These are phyloP conservation scores for Villa cingulata DNA, from an alignment of 2,888 invertebrate genomes.

Conservation along the genomic window DNA sequence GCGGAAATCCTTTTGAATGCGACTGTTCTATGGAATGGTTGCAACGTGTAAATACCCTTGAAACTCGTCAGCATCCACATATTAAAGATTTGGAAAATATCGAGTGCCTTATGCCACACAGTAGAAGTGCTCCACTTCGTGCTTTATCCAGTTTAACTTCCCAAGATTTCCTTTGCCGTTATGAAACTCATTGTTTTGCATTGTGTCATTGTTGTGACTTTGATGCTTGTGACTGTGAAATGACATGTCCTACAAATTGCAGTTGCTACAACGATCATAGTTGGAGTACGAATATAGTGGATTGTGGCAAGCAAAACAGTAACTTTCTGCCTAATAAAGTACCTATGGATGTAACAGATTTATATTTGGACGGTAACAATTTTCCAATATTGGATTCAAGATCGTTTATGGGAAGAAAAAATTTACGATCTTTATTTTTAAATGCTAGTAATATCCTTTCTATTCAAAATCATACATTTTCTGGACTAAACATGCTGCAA, in stretches of 20 bases:
- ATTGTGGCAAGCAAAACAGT: slow-evolving; percentile 56
- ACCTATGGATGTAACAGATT: slow-evolving; percentile 89
- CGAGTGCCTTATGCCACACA: slow-evolving; percentile 74
- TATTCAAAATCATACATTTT: slow-evolving; percentile 82
- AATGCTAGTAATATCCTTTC: slow-evolving; percentile 73
- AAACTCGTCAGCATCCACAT: slow-evolving; percentile 69
- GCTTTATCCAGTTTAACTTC: slow-evolving; percentile 62
- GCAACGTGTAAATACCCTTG: slow-evolving; percentile 76
- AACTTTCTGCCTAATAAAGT: slow-evolving; percentile 52
- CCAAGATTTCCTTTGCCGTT: slow-evolving; percentile 80
- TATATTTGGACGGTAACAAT: slow-evolving; percentile 83
- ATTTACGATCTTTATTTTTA: slow-evolving; percentile 71
- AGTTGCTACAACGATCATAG: slow-evolving; percentile 89
- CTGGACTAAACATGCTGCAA: slow-evolving; percentile 65
- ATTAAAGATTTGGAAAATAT: slow-evolving; percentile 82
- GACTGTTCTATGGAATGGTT: slow-evolving; percentile 95
- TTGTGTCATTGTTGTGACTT: slow-evolving; percentile 93
- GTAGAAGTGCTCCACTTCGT: slow-evolving; percentile 65
- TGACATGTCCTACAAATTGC: slow-evolving; percentile 89
- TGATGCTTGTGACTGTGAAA: slow-evolving; percentile 92
- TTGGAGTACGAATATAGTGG: slow-evolving; percentile 86
- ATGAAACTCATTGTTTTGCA: slow-evolving; percentile 86
- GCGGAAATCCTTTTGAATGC: slow-evolving; percentile 87
- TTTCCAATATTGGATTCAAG: slow-evolving; percentile 71
- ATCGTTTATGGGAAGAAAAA: slow-evolving; percentile 80